Base-by-base conservation (phyloP, 2,113 vertebrate species). In the Pao palembangensis region DNA sequence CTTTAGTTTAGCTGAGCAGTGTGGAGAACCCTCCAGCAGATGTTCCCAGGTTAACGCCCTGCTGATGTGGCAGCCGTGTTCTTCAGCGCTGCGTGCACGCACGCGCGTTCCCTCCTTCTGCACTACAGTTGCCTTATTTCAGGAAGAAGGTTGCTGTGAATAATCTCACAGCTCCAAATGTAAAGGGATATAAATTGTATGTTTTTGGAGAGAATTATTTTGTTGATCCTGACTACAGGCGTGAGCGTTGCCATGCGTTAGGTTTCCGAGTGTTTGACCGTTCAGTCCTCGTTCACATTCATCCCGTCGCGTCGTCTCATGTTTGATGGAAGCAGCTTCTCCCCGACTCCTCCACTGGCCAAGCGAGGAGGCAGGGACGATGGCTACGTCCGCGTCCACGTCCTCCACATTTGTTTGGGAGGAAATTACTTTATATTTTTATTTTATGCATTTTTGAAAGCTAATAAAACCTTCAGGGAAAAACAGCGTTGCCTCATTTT, bases 51-150 rank as follows among this genome's bases (percentile, higher is more conserved):
- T 25, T 5, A 3, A 2, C 23, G 23, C 23, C 23, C 2, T 25
- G 23, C 3, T 25, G 23, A 25, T 5, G 23, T 25, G 23, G 23
- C 23, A 5, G 23, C 23, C 23, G 5, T 25, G 23, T 25, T 25
- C 23, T 25, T 25, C 23, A 5, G 23, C 23, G 23, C 23, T 5
- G 23, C 23, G 23, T 25, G 23, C 23, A 25, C 23, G 23, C 5
- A 3, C 15, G 6, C 67, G 61, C 38, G n/a, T 23, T 34, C 31
- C 44, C 21, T 67, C 67, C 28, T 18, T 2, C 8, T 3, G 18
- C 65, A 72, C 88, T 85, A 73, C 83, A 81, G 83, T 83, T 88
- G 89, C 88, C 88, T 91, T 91, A 84, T 69, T 69, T 79, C 61
- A 71, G 63, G 60, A 59, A 72, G 73, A 67, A 64, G 54, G 79